These are phyloP conservation scores for Pteronura brasiliensis DNA, from an alignment of 2,113 vertebrate species.

Conservation along the genomic window DNA sequence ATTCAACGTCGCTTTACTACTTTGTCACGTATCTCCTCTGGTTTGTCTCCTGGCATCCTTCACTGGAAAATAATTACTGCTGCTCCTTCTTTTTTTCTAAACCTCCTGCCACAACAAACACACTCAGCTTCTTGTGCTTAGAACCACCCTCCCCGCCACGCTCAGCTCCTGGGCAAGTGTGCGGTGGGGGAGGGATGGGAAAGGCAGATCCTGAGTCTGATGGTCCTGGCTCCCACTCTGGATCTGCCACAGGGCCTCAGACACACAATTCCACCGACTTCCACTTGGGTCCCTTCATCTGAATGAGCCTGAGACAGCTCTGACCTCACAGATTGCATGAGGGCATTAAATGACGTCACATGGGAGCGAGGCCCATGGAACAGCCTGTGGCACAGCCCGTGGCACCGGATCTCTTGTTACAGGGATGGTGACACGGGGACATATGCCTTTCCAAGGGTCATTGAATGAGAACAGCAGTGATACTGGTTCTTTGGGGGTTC, in stretches of 20 bases:
- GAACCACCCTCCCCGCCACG: neutral
- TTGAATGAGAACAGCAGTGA: rapidly evolving
- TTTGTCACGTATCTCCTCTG: neutral
- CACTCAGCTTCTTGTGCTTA: rapidly evolving
- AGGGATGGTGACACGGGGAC: neutral
- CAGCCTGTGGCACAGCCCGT: too few relatives aligned
- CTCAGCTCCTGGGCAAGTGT: neutral
- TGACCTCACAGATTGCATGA: neutral
- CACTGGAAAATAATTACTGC: neutral
- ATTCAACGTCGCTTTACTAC: neutral
- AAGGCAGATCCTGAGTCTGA: rapidly evolving
- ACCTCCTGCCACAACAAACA: neutral
- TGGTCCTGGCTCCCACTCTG: rapidly evolving
- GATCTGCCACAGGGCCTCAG: rapidly evolving
- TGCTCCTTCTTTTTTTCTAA: neutral
- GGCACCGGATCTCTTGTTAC: rapidly evolving
- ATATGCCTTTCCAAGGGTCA: rapidly evolving
- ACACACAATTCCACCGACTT: neutral
- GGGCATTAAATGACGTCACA: rapidly evolving
- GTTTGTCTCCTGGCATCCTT: neutral
- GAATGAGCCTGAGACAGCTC: neutral
- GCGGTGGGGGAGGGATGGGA: rapidly evolving
- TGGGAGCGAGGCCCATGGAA: rapidly evolving
- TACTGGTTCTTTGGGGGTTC: neutral
- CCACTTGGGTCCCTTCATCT: too few relatives aligned